phyloP scores from a whole-genome alignment of 2,888 invertebrate genomes.

The Drosophila mettleri region DNA sequence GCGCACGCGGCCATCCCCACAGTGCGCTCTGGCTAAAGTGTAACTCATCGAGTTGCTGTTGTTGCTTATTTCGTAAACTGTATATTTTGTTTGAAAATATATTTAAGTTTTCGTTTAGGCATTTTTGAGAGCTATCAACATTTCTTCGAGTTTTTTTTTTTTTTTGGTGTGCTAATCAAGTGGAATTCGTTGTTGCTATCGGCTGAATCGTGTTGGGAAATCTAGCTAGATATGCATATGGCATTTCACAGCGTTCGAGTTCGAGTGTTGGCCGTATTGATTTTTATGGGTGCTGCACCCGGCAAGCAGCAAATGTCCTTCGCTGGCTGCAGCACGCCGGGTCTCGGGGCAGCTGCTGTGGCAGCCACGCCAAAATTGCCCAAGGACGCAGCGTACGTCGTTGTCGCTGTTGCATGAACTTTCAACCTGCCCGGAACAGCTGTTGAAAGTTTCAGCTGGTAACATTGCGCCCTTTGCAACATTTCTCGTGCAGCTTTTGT shows the following conservation, averaged over 20 bases:
- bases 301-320: slow-evolving; percentile 69
- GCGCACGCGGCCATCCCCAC: slow-evolving; percentile 28
- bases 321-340: slow-evolving; percentile 64
- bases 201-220: slow-evolving; percentile 19
- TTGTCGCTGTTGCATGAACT: slow-evolving; percentile 51
- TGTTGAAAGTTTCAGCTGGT: slow-evolving; percentile 52
- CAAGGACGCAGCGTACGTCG: slow-evolving; percentile 59
- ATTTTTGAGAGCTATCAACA: slow-evolving; percentile 25
- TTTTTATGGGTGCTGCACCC: slow-evolving; percentile 56
- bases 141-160: background rate
- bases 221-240: background rate
- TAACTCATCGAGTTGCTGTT: slow-evolving; percentile 18
- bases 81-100: slow-evolving; percentile 20
- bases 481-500: slow-evolving; percentile 51
- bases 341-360: slow-evolving; percentile 19
- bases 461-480: slow-evolving; percentile 54
- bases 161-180: slow-evolving; percentile 46
- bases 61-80: slow-evolving; percentile 36
- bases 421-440: slow-evolving; percentile 58
- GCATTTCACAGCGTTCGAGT: background rate
- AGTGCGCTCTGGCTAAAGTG: slow-evolving; percentile 24
- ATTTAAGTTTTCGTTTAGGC: slow-evolving; percentile 5
- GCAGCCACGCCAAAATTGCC: slow-evolving; percentile 35
- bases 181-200: slow-evolving; percentile 43
- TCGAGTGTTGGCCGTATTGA: slow-evolving; percentile 53